These are phyloP conservation scores for Branchipolynoe longqiensis DNA, from an alignment of 2,888 invertebrate species.

Conservation along the genomic window DNA sequence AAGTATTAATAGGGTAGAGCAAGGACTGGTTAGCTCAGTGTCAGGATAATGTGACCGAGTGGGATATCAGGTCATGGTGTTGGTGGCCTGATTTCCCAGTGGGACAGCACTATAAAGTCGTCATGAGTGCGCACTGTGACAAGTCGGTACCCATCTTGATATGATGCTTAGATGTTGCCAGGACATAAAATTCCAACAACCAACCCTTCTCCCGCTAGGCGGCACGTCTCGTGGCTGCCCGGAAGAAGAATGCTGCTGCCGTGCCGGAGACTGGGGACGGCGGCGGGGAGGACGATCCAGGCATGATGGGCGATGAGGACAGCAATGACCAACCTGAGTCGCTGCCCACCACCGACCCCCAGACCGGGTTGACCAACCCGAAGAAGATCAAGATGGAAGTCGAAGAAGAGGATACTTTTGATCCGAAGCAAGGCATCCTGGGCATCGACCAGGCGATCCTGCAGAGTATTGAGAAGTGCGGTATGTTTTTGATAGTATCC, in stretches of 20 bases:
- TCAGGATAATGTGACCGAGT: no score
- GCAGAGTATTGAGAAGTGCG: slow-evolving; percentile 94
- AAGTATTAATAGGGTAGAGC: no score
- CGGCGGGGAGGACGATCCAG: slow-evolving; percentile 26
- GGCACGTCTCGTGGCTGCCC: slow-evolving; percentile 65
- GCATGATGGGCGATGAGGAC: slow-evolving; percentile 79
- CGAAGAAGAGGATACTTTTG: slow-evolving; percentile 73
- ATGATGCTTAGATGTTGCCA: no score
- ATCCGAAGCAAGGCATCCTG: slow-evolving; percentile 85
- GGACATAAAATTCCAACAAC: no score
- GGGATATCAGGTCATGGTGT: no score
- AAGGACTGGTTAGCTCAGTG: no score
- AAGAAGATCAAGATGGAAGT: slow-evolving; percentile 83
- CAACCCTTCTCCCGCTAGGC: slow-evolving; percentile 62
- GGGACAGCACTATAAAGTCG: no score
- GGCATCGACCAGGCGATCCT: slow-evolving; percentile 95
- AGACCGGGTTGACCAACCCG: slow-evolving; percentile 68
- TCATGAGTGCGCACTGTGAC: no score
- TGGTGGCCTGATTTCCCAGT: no score
- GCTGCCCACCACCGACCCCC: slow-evolving; percentile 63
- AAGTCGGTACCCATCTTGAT: no score
- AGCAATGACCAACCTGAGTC: slow-evolving; percentile 82
- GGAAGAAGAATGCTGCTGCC: slow-evolving; percentile 64
- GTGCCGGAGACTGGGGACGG: slow-evolving; percentile 58
- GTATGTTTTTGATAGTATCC: slow-evolving; percentile 83